phyloP scores from a whole-genome alignment of 1,140 invertebrate genomes.

The Heliothis virescens region DNA sequence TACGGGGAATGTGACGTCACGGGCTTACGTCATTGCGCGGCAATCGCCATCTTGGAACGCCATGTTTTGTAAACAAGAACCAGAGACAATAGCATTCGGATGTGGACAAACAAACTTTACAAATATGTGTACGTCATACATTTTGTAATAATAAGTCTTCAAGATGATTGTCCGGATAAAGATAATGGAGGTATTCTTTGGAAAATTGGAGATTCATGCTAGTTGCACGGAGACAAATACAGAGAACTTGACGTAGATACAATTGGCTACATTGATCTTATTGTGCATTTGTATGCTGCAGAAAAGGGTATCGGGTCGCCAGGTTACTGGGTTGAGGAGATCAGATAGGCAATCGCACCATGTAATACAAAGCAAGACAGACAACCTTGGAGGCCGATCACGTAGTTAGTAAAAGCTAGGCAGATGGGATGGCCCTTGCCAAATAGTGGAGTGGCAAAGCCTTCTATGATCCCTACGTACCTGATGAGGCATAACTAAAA shows the following conservation, averaged over 20 bases:
- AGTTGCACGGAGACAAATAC: background rate
- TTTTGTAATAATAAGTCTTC: background rate
- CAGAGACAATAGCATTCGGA: constrained; percentile 64
- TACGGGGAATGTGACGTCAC: constrained; percentile 58
- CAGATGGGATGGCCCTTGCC: too few species aligned
- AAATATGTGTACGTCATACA: constrained; percentile 55
- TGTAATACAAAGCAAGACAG: too few species aligned
- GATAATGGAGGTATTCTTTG: constrained; percentile 1
- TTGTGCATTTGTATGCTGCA: too few species aligned
- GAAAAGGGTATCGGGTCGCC: too few species aligned
- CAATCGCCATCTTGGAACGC: constrained; percentile 56
- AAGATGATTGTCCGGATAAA: constrained; percentile 7
- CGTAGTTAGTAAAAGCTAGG: too few species aligned
- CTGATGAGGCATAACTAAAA: too few species aligned
- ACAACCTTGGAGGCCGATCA: too few species aligned
- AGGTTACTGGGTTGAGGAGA: too few species aligned
- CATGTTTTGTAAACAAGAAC: constrained; percentile 66
- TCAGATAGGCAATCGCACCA: too few species aligned
- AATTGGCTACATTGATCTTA: too few species aligned
- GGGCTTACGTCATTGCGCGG: constrained; percentile 56
- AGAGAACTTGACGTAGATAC: background rate
- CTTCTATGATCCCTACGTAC: too few species aligned
- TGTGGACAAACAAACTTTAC: constrained; percentile 61
- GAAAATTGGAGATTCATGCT: background rate
- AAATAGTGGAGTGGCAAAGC: too few species aligned